A percentile compares a stretch with the other conserved stretches of the same genome.
Evolutionary conservation across 2,113 vertebrate genomes (phyloP).

Genomic region (Lophura nycthemera): DNA sequence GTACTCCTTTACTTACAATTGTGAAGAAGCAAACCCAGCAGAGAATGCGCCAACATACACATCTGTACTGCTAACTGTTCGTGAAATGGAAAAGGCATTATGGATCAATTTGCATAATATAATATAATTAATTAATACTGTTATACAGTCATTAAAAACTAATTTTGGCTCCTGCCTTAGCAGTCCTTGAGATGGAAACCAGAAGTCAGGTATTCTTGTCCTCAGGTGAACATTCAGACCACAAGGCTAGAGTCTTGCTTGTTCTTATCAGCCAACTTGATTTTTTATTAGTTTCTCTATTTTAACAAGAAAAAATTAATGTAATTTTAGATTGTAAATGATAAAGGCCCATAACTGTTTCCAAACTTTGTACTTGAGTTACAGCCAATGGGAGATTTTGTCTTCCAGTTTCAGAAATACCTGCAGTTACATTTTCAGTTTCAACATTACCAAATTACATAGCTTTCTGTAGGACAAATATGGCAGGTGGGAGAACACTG

Average conservation of each 20-base stretch:
- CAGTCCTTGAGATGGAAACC: not conserved
- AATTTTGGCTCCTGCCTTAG: not conserved
- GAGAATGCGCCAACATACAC: not conserved
- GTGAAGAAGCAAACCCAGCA: not conserved
- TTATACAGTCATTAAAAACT: not conserved
- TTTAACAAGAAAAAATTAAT: not conserved
- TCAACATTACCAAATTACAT: accelerated
- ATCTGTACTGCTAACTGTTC: not conserved
- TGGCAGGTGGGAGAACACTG: not conserved
- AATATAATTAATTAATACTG: not conserved
- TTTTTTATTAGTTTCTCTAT: not conserved
- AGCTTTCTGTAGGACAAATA: not conserved
- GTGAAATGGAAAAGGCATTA: not conserved
- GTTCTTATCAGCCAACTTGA: not conserved
- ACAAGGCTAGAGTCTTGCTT: not conserved
- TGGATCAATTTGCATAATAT: not conserved
- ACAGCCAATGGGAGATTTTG: not conserved
- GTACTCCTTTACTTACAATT: not conserved
- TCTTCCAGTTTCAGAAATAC: not conserved
- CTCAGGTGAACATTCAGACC: not conserved
- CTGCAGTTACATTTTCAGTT: not conserved
- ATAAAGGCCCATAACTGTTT: not conserved
- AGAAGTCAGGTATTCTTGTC: not conserved
- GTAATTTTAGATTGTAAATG: not conserved
- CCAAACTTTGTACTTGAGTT: not conserved